These are phyloP conservation scores for Coenonympha glycerion DNA, from an alignment of 2,888 invertebrate genomes.

Conservation along the genomic window DNA sequence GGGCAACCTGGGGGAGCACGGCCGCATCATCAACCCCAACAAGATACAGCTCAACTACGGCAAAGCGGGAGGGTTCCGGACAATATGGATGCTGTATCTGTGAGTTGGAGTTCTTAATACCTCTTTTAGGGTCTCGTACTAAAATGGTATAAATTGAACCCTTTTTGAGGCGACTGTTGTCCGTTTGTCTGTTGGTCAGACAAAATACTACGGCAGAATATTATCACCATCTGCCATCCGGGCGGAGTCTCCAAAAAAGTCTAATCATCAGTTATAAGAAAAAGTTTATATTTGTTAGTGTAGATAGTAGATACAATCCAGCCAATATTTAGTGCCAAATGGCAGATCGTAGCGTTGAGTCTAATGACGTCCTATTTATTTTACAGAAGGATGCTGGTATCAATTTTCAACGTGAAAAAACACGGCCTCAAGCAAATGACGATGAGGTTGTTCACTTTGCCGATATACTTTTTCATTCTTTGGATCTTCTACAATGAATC, in stretches of 20 bases:
- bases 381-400: conserved; percentile 83
- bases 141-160: no score
- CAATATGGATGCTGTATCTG: conserved; percentile 82
- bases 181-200: no score
- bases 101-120: no score
- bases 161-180: no score
- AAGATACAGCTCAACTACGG: conserved; percentile 86
- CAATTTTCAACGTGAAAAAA: conserved; percentile 85
- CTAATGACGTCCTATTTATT: not conserved
- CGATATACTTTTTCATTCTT: conserved; percentile 84
- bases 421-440: conserved; percentile 85
- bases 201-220: no score
- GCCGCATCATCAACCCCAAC: conserved; percentile 77
- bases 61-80: conserved; percentile 80
- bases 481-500: conserved; percentile 86
- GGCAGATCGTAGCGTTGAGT: not conserved
- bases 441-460: conserved; percentile 83
- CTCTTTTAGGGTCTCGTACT: no score
- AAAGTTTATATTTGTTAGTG: no score
- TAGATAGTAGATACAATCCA: no score
- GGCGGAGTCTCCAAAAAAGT: no score
- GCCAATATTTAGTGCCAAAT: no score
- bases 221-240: no score
- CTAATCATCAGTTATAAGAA: no score
- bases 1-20: conserved; percentile 73